A percentile compares a stretch with the other conserved stretches of the same genome.
Evolutionary conservation across 1,140 invertebrate genomes (phyloP).

Genomic region (Ectropis grisescens): DNA sequence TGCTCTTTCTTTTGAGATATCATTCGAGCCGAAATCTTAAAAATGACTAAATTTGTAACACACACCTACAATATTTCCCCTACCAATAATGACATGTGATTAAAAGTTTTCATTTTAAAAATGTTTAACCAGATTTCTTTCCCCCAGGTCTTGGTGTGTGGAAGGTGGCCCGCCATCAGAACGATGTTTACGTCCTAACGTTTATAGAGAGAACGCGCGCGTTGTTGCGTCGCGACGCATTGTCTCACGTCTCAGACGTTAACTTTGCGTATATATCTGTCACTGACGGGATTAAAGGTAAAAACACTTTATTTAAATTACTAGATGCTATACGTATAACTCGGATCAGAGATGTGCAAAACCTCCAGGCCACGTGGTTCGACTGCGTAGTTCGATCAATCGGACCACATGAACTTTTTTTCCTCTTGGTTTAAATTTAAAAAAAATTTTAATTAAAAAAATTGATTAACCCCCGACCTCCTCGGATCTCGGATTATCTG

Average conservation of each 20-base stretch:
- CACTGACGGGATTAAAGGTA: slow-evolving; percentile 25
- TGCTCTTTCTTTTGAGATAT: too few species aligned
- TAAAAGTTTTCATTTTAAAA: not conserved
- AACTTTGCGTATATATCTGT: slow-evolving; percentile 59
- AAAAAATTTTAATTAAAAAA: not conserved
- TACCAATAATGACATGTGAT: too few species aligned
- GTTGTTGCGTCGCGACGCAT: slow-evolving; percentile 29
- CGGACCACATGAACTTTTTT: too few species aligned
- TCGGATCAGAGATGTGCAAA: not conserved
- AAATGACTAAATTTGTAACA: too few species aligned
- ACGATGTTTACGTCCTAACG: slow-evolving; percentile 56
- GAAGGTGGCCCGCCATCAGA: slow-evolving; percentile 58
- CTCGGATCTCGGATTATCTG: too few species aligned
- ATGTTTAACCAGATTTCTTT: not conserved
- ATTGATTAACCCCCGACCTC: too few species aligned
- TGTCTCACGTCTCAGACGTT: slow-evolving; percentile 56
- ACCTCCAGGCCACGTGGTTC: too few species aligned
- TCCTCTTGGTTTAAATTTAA: not conserved
- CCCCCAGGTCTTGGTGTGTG: slow-evolving; percentile 64
- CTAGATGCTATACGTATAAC: not conserved
- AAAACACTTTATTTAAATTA: slow-evolving; percentile 4
- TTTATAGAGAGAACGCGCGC: slow-evolving; percentile 52
- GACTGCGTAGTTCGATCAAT: too few species aligned
- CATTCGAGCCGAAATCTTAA: too few species aligned
- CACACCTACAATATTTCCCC: too few species aligned